A percentile compares a stretch with the other conserved stretches of the same genome.
Evolutionary conservation across 2,797 vertebrate genomes (phyloP).

Genomic region (Percopsis omiscomaycus): DNA sequence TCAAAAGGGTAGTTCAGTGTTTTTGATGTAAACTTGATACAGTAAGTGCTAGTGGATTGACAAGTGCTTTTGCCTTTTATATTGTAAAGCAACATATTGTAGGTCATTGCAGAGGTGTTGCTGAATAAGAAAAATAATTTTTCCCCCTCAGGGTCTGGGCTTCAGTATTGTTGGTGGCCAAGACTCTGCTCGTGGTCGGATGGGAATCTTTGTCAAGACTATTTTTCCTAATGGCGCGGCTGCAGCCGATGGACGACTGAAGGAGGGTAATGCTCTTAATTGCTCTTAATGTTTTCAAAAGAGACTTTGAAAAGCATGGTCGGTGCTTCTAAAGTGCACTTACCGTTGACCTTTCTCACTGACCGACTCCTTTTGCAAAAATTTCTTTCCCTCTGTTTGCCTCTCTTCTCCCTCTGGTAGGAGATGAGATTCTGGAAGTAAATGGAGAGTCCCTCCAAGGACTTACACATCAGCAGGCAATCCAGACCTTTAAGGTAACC

Average conservation of each 20-base stretch:
- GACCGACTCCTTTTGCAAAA: not conserved
- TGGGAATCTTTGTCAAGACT: constrained; percentile 98
- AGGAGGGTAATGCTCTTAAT: constrained; percentile 77
- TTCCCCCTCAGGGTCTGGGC: constrained; percentile 82
- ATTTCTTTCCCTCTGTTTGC: not conserved
- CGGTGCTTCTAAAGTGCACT: not conserved
- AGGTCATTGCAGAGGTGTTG: not conserved
- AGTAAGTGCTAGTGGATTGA: too few species aligned
- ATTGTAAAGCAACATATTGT: too few species aligned
- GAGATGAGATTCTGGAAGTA: constrained; percentile 94
- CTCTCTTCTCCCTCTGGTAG: constrained; percentile 57
- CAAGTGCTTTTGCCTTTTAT: too few species aligned
- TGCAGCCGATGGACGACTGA: constrained; percentile 90
- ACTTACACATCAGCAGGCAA: constrained; percentile 93
- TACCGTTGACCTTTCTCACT: not conserved
- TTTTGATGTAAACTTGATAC: too few species aligned
- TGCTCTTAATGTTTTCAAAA: too few species aligned
- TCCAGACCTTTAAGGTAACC: constrained; percentile 96
- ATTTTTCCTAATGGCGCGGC: constrained; percentile 94
- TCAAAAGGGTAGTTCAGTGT: not conserved
- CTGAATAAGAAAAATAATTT: not conserved
- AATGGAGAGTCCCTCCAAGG: constrained; percentile 95
- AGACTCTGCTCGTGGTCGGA: constrained; percentile 92
- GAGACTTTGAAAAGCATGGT: not conserved
- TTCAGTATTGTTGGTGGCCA: constrained; percentile 97